Percentiles rank a stretch among this genome's conserved stretches.
Conservation (phyloP, 2,888 invertebrate species). For the Rhimphoctona megacephalus region DNA sequence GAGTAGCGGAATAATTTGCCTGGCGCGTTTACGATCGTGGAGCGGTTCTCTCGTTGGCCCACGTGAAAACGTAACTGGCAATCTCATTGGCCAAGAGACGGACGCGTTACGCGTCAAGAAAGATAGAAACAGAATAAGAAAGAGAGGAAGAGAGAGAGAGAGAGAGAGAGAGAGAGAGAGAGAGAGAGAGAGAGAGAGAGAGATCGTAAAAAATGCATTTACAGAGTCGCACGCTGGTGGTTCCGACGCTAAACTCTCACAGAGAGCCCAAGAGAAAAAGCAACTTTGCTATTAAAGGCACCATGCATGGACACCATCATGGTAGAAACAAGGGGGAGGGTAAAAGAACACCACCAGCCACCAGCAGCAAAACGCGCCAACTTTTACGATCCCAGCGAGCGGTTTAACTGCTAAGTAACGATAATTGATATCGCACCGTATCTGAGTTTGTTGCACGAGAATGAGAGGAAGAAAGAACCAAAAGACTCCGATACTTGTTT, state of each 20-base stretch:
- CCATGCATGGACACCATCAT: constrained; percentile 52
- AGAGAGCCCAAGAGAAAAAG: constrained; percentile 40
- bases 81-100: constrained; percentile 63
- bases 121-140: constrained; percentile 45
- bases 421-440: constrained; percentile 77
- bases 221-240: constrained; percentile 66
- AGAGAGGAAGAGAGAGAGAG: constrained; percentile 42
- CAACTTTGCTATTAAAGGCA: constrained; percentile 57
- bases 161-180: constrained; percentile 50
- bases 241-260: constrained; percentile 47
- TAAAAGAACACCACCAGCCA: constrained; percentile 41
- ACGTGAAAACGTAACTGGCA: constrained; percentile 56
- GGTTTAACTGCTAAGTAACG: constrained; percentile 77
- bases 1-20: constrained; percentile 64
- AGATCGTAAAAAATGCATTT: constrained; percentile 69
- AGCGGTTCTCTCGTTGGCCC: constrained; percentile 65
- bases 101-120: constrained; percentile 59
- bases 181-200: constrained; percentile 39
- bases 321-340: constrained; percentile 48
- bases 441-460: constrained; percentile 70
- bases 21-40: constrained; percentile 67
- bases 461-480: constrained; percentile 43
- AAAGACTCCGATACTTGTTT: constrained; percentile 57
- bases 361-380: constrained; percentile 57
- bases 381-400: constrained; percentile 74